A percentile compares a stretch with the other conserved stretches of the same genome.
Evolutionary conservation across 1,140 invertebrate genomes (phyloP).

Genomic region (Spodoptera litura): DNA sequence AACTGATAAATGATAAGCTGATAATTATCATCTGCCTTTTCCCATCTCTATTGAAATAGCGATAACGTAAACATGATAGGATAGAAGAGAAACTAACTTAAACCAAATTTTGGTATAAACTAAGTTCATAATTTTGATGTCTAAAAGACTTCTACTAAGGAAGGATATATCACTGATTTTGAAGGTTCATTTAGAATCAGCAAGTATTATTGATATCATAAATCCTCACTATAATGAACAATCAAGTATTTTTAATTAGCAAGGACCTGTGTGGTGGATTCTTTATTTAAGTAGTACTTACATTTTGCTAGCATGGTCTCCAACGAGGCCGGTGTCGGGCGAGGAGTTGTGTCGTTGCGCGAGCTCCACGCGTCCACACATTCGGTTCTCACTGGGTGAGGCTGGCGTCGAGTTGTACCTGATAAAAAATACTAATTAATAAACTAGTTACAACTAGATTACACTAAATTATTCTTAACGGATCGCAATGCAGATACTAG

Average conservation of each 20-base stretch:
- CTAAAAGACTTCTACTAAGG: no score
- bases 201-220: no score
- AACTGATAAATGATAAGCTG: no score
- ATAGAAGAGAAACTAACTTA: neutral
- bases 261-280: no score
- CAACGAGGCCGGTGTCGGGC: conserved; percentile 77
- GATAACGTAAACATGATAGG: no score
- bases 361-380: conserved; percentile 74
- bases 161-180: no score
- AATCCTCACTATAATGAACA: no score
- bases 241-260: no score
- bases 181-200: no score
- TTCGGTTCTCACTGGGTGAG: conserved; percentile 79
- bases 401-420: conserved; percentile 85
- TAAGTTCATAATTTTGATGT: neutral
- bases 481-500: conserved; percentile 32
- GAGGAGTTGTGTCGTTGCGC: conserved; percentile 84
- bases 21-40: no score
- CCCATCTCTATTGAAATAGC: no score
- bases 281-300: conserved; percentile 50
- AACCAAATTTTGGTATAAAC: neutral
- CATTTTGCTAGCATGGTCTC: conserved; percentile 76
- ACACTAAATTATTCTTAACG: neutral
- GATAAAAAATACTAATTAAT: neutral
- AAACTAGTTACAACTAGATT: neutral